Evolutionary conservation across 2,797 vertebrate genomes (phyloP).

Genomic region (Acrossocheilus fasciatus): DNA sequence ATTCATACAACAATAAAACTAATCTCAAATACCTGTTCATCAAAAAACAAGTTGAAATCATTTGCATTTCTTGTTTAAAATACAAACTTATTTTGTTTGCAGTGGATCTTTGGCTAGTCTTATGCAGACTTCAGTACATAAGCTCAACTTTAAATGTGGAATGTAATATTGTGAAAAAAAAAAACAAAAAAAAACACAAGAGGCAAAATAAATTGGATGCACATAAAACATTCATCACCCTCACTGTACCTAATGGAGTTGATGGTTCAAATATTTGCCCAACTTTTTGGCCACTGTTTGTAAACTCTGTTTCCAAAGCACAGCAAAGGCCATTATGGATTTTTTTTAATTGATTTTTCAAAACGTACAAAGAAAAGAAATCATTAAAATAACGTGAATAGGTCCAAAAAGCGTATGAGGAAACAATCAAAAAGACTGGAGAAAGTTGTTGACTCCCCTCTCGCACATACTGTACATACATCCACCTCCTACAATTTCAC

Average conservation of each 20-base stretch:
- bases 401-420: slow-evolving; percentile 48
- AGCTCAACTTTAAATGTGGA: slow-evolving; percentile 1
- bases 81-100: background rate
- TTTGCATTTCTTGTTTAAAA: background rate
- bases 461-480: background rate
- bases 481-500: slow-evolving; percentile 47
- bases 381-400: slow-evolving; percentile 54
- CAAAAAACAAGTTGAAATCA: background rate
- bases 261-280: slow-evolving; percentile 25
- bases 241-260: slow-evolving; percentile 24
- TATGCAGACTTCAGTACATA: slow-evolving; percentile 22
- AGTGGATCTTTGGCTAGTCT: slow-evolving; percentile 27
- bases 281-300: slow-evolving; percentile 32
- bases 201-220: background rate
- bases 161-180: slow-evolving; percentile 6
- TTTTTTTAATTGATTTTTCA: slow-evolving; percentile 16
- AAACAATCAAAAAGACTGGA: slow-evolving; percentile 58
- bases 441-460: slow-evolving; percentile 60
- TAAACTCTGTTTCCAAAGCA: slow-evolving; percentile 36
- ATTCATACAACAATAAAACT: background rate
- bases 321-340: slow-evolving; percentile 33
- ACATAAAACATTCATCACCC: slow-evolving; percentile 17
- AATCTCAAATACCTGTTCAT: background rate
- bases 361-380: slow-evolving; percentile 43
- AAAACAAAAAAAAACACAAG: background rate